These are phyloP conservation scores for Chelonia mydas DNA, from an alignment of 2,797 vertebrate genomes.

Conservation along the genomic window DNA sequence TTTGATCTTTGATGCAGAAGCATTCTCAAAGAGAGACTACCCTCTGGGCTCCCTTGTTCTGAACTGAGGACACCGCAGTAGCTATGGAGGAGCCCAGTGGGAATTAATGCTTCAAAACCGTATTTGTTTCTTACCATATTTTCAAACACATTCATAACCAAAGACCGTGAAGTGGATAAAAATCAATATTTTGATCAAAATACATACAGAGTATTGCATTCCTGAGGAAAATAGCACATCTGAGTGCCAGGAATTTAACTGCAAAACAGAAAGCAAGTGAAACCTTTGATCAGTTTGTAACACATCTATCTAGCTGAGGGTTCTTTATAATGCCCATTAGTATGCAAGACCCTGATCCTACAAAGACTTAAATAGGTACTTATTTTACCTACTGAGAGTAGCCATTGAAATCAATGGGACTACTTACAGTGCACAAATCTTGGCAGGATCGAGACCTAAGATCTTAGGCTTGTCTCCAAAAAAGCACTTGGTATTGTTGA, in stretches of 20 bases:
- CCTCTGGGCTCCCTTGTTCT: neutral
- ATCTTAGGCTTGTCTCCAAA: neutral
- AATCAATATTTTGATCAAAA: neutral
- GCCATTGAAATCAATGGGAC: neutral
- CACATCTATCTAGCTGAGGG: neutral
- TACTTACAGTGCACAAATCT: neutral
- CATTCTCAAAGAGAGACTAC: neutral
- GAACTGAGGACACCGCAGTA: neutral
- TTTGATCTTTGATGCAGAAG: neutral
- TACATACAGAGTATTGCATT: neutral
- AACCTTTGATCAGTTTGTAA: neutral
- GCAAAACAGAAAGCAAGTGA: neutral
- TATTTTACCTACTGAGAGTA: neutral
- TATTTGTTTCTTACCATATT: neutral
- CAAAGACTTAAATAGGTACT: neutral
- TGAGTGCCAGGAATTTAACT: neutral
- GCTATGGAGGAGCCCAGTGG: fast-evolving
- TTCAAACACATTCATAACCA: neutral
- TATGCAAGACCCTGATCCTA: neutral
- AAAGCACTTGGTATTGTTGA: neutral
- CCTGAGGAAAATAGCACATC: neutral
- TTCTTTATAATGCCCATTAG: neutral
- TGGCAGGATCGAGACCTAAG: neutral
- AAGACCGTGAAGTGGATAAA: neutral
- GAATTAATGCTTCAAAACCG: neutral